Base-by-base conservation (phyloP, 2,113 vertebrate species). In the Grallaria varia region DNA sequence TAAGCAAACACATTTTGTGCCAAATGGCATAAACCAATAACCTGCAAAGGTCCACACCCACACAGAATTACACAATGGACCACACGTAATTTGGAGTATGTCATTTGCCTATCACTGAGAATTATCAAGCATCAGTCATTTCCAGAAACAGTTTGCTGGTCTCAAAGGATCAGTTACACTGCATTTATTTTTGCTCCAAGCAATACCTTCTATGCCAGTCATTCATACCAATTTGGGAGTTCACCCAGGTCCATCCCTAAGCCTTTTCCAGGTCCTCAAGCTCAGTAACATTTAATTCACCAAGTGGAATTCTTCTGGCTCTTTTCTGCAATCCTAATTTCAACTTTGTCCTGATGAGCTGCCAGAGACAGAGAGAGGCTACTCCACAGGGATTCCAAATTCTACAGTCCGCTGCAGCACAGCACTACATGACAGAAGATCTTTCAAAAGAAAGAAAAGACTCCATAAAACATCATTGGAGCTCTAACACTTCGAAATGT, bases 11-110 rank as follows among this genome's bases (percentile, higher is more conserved):
- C 16, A 87, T 82, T 93, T 84, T 84, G 62, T 95, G 93, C 93
- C 92, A 96, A 80, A 94, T 60, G 66, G 93, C 92, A 93, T 35
- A 90, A 95, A 92, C 88, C 92, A 97, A 94, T 95, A 97, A 97
- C 96, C 96, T 94, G 96, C 88, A 92, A 89, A 90, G 86, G 81
- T 96, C 96, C 90, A 92, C 94, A 93, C 92, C 88, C 92, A 94
- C 95, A 89, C 60, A 94, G 90, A 78, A 88, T 94, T 96, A 87
- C 95, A 90, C 86, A 97, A 95, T 64, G 71, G 96, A 96, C 95
- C 91, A 97, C 93, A 96, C 94, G 6, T 96, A 94, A 93, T 96
- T 93, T 84, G 66, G 83, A 88, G 80, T 69, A 86, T 66, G 83
- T 49, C 92, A 92, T 92, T 95, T 97, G 92, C 95, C 90, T 96